Evolutionary conservation across 2,797 vertebrate genomes (phyloP), one percentile per base, ranked within the genome.

Genomic region (Sebastes trivittatus): DNA sequence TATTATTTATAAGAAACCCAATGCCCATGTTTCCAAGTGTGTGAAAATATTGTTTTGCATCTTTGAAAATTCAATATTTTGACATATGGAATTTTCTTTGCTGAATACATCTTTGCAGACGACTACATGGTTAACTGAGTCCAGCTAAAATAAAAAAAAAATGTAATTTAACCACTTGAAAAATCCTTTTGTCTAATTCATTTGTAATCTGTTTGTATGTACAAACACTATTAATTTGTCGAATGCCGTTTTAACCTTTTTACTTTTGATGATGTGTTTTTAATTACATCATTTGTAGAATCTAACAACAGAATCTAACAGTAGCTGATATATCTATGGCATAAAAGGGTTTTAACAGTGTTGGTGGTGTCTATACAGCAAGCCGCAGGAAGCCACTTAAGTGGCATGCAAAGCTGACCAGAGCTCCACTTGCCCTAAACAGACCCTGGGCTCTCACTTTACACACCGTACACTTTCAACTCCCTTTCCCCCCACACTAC

Each of bases 371-470:
- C 66, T 60, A 63, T 62, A 83, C 29, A 75, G 25, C n/a, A 75
- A 85, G 22, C 80, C 66, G 61, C 79, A 74, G 77, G 82, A 83
- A 73, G 66, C 84, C 65, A 78, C 80, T 89, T 75, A 76, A 83
- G 84, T 75, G 77, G 64, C 83, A 81, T 86, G 73, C 77, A 81
- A 89, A 85, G 77, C 80, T 88, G 81, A 75, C 81, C 82, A 80
- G 79, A 86, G 81, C 85, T 85, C 83, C 82, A 87, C 82, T 89
- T 82, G 80, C 69, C 72, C 87, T 83, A 80, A 88, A 89, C 75
- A 88, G 81, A 90, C 81, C 78, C 72, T 56, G 3, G 63, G 85
- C 85, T 91, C 90, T 94, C 78, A 86, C 81, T 89, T 88, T 87
- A 91, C 83, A 83, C 72, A 72, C 60, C 72, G 54, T 67, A 78